Evolutionary conservation across 1,140 invertebrate species (phyloP), one percentile per base, ranked within the genome.

Genomic region (Cotesia typhae): DNA sequence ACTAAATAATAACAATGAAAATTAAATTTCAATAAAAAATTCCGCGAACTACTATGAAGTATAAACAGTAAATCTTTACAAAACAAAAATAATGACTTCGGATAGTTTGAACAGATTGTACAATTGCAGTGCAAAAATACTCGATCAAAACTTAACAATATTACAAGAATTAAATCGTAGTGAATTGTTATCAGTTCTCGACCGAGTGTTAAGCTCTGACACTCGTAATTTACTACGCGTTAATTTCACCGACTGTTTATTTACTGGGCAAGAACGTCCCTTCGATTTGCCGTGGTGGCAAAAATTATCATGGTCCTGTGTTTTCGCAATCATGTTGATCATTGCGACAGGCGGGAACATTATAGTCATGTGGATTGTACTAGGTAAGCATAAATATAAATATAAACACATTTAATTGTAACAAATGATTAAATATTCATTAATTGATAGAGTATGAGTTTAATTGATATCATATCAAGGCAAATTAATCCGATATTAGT

Each of bases 331-430:
- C 53, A 94, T 96, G 90, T 86, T 95, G 9, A 83, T 94, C 28
- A 89, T 95, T 5, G 93, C 94, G 2, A 92, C 93, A 47, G 90
- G 91, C 4, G 95, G 95, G 7, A 96, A 96, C 81, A 88, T 91
- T 51, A 94, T 95, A 68, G 94, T 96, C 41, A 94, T 96, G 76
- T 96, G 94, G 95, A 96, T 96, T 78, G 94, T 96, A 35, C 89
- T 94, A 70, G 92, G 92, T 93, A 86, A 55, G 10, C 14, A 47
- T 14, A 55, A 14, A 55, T n/a, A 4, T n/a, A 55, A 4, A 55
- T 20, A 20, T 55, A 12, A 12, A 55, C 5, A 14, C 53, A 55
- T 55, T 52, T 52, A 10, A 3, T 51, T 51, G 47, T 51, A 51
- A n/a, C 12, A 51, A 9, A n/a, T 51, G 1, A 4, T 55, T 10